Conservation (phyloP, 1,140 invertebrate genomes). For the Dufourea novaeangliae region DNA sequence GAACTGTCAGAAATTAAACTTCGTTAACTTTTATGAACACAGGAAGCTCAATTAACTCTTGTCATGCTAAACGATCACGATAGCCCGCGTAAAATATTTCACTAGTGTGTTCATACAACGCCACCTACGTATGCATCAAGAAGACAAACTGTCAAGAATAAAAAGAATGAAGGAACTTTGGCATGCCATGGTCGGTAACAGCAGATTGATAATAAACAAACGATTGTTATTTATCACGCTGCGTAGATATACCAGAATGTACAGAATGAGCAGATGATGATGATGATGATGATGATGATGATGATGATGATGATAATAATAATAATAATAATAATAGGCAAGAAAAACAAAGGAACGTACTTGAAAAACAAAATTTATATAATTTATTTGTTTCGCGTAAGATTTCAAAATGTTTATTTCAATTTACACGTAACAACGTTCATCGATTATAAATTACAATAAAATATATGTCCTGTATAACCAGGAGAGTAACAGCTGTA, state of each 20-base stretch:
- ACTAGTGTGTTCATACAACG: neutral
- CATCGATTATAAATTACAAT: slow-evolving; percentile 65
- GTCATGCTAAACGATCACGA: neutral
- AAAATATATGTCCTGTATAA: slow-evolving; percentile 73
- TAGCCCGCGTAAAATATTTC: slow-evolving; percentile 23
- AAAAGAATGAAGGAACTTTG: neutral
- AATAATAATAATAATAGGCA: neutral
- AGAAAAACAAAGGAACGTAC: neutral
- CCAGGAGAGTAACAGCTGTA: slow-evolving; percentile 65
- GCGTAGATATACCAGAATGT: too few relatives aligned
- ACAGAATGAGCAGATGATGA: too few relatives aligned
- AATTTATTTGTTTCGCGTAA: slow-evolving; percentile 58
- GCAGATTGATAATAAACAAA: too few relatives aligned
- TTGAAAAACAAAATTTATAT: slow-evolving; percentile 52
- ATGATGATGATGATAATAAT: too few relatives aligned
- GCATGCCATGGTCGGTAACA: too few relatives aligned
- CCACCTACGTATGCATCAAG: slow-evolving; percentile 11
- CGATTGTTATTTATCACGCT: too few relatives aligned
- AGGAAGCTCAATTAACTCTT: neutral
- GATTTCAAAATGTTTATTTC: slow-evolving; percentile 40
- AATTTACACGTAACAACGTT: slow-evolving; percentile 42
- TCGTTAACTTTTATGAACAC: neutral
- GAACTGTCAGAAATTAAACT: neutral
- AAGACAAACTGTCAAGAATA: neutral
- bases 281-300: too few relatives aligned